phyloP scores from a whole-genome alignment of 2,797 vertebrate genomes.

The Scolopax rusticola region DNA sequence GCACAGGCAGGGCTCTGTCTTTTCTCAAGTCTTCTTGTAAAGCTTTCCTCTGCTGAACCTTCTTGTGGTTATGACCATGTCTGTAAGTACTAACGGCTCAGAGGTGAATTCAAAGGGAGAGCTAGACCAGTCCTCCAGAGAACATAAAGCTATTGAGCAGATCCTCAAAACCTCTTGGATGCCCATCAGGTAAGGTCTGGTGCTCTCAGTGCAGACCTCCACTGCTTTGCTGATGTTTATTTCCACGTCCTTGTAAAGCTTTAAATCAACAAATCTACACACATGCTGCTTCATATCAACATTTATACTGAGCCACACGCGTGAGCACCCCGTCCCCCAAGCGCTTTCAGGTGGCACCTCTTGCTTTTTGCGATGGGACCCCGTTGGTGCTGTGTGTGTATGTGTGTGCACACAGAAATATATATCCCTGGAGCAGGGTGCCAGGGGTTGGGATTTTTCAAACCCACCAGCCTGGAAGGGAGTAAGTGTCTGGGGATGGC shows the following conservation, averaged over 20 bases:
- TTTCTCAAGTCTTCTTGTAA: neutral
- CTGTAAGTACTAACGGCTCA: neutral
- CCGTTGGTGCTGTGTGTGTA: rapidly evolving
- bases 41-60: neutral
- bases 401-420: neutral
- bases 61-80: neutral
- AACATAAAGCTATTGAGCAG: neutral
- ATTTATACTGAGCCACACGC: rapidly evolving
- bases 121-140: neutral
- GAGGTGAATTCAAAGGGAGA: neutral
- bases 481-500: neutral
- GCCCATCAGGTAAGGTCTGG: rapidly evolving
- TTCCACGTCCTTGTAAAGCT: neutral
- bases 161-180: neutral
- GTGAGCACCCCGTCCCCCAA: rapidly evolving
- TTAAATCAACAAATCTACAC: neutral
- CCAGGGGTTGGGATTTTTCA: too few species aligned
- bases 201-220: neutral
- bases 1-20: neutral
- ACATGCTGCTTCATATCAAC: neutral
- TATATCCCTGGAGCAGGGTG: neutral
- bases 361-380: rapidly evolving
- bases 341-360: neutral
- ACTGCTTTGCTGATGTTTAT: neutral
- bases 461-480: neutral